phyloP scores from a whole-genome alignment of 2,113 vertebrate genomes.

The Amphiprion percula region DNA sequence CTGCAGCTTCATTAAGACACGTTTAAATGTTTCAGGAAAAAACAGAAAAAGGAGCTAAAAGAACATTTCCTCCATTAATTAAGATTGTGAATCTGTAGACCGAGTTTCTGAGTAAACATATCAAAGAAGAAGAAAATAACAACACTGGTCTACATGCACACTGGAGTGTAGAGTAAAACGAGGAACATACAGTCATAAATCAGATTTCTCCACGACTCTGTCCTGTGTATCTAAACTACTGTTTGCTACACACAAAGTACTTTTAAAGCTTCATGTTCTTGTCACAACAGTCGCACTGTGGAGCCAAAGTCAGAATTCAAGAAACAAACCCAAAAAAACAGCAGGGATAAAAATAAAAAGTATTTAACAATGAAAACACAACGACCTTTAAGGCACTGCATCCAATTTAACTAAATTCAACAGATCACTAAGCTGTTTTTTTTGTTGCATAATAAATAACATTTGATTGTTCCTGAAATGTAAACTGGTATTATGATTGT shows the following conservation, averaged over 20 bases:
- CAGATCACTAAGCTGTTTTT: neutral
- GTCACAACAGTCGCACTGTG: neutral
- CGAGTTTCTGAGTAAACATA: constrained; percentile 18
- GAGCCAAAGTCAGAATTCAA: neutral
- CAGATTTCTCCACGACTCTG: too few species aligned
- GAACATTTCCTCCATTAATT: neutral
- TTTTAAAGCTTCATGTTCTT: neutral
- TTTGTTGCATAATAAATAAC: neutral
- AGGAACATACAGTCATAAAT: too few species aligned
- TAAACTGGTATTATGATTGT: too few species aligned
- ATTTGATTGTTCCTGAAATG: too few species aligned
- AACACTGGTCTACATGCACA: neutral
- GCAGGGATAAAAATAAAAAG: too few species aligned
- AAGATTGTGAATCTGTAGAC: neutral
- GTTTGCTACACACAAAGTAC: too few species aligned
- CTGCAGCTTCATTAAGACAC: constrained; percentile 37
- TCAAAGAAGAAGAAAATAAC: neutral
- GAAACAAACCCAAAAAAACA: neutral
- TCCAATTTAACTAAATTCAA: neutral
- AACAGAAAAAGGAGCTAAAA: neutral
- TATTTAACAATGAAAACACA: too few species aligned
- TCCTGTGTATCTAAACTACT: too few species aligned
- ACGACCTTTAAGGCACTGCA: neutral
- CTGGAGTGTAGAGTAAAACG: neutral
- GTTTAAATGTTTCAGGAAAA: constrained; percentile 25